phyloP scores from a whole-genome alignment of 1,140 invertebrate genomes.

The Stratiolaelaps scimitus region DNA sequence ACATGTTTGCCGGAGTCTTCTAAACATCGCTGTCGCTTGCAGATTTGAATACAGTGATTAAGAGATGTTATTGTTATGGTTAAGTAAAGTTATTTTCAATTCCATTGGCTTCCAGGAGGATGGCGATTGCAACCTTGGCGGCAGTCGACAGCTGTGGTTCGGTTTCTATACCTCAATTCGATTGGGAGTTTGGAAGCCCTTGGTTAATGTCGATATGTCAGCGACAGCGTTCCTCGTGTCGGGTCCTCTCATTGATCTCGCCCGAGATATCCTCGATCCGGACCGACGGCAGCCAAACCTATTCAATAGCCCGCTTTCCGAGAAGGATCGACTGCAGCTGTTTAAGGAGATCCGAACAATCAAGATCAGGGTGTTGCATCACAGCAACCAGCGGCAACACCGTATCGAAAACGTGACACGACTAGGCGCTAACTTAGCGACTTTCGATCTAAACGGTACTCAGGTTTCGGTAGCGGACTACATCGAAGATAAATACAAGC shows the following conservation, averaged over 20 bases:
- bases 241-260: slow-evolving; percentile 30
- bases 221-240: slow-evolving; percentile 32
- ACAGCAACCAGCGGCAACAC: slow-evolving; percentile 32
- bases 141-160: slow-evolving; percentile 33
- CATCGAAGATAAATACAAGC: slow-evolving; percentile 36
- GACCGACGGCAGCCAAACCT: not conserved
- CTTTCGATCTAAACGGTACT: slow-evolving; percentile 30
- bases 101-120: not conserved
- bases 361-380: slow-evolving; percentile 33
- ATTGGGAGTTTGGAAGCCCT: slow-evolving; percentile 33
- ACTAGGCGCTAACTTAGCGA: slow-evolving; percentile 30
- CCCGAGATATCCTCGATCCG: slow-evolving; percentile 26
- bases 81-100: not conserved
- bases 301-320: not conserved
- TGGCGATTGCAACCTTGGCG: slow-evolving; percentile 23
- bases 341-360: slow-evolving; percentile 35
- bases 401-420: slow-evolving; percentile 32
- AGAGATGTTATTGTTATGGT: not conserved
- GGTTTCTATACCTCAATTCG: slow-evolving; percentile 33
- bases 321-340: slow-evolving; percentile 29
- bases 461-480: slow-evolving; percentile 37
- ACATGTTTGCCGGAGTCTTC: too few relatives aligned
- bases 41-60: too few relatives aligned
- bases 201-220: slow-evolving; percentile 33
- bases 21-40: too few relatives aligned